phyloP scores from a whole-genome alignment of 2,888 invertebrate genomes.

The Xanthorhoe designata region DNA sequence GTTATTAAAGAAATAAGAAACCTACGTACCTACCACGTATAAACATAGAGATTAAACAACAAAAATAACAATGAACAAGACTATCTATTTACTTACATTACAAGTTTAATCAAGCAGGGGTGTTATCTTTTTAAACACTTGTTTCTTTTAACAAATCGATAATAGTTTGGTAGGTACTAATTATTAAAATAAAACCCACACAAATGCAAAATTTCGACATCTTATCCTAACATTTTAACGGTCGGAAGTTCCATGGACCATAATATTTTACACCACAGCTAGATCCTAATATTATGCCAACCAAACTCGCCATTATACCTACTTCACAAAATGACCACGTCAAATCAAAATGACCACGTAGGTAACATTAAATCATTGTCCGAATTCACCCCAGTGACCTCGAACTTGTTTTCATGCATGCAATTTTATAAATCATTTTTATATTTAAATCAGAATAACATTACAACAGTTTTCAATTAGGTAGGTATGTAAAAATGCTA shows the following conservation, averaged over 20 bases:
- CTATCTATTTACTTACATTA: no score
- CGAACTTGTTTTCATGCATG: background rate
- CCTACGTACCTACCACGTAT: no score
- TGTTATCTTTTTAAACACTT: background rate
- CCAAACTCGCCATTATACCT: slow-evolving; percentile 8
- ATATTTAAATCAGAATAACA: background rate
- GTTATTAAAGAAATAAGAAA: no score
- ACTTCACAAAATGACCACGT: slow-evolving; percentile 7
- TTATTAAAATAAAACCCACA: background rate
- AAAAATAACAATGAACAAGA: no score
- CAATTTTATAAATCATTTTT: background rate
- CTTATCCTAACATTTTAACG: background rate
- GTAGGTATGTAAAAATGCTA: background rate
- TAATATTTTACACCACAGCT: background rate
- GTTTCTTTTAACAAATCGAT: background rate
- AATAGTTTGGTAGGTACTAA: background rate
- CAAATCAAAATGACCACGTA: slow-evolving; percentile 17
- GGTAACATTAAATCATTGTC: slow-evolving; percentile 7
- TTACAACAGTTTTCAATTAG: background rate
- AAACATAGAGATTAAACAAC: no score
- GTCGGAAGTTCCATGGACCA: background rate
- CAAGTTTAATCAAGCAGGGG: no score
- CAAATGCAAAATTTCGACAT: slow-evolving; percentile 2
- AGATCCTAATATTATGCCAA: background rate
- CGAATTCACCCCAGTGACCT: slow-evolving; percentile 19